A percentile compares a stretch with the other conserved stretches of the same genome.
Conservation (phyloP, 2,888 invertebrate genomes). For the Orchesella flavescens region DNA sequence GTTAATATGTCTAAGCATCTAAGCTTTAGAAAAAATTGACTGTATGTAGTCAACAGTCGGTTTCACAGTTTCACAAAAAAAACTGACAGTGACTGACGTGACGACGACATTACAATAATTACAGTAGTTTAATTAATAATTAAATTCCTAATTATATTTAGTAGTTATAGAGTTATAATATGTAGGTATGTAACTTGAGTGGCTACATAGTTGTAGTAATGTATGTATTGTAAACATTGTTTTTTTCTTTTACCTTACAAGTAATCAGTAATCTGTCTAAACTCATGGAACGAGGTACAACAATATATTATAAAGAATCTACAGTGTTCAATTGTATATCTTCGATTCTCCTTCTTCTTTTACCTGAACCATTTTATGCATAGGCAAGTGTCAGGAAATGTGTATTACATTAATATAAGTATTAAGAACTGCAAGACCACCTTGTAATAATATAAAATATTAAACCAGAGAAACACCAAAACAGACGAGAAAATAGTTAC, state of each 20-base stretch:
- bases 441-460: constrained; percentile 53
- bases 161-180: constrained; percentile 5
- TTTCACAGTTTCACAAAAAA: constrained; percentile 15
- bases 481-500: constrained; percentile 14
- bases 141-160: neutral
- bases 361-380: constrained; percentile 52
- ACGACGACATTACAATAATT: neutral
- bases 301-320: constrained; percentile 20
- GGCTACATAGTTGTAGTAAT: no score
- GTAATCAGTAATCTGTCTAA: constrained; percentile 11
- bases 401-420: constrained; percentile 11
- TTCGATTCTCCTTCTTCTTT: neutral
- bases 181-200: no score
- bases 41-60: constrained; percentile 28
- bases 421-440: constrained; percentile 48
- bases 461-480: constrained; percentile 37
- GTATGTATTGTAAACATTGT: constrained; percentile 2
- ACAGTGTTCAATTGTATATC: constrained; percentile 16
- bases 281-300: constrained; percentile 53
- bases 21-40: constrained; percentile 40
- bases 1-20: constrained; percentile 20
- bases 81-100: constrained; percentile 21
- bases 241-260: neutral
- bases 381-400: constrained; percentile 61
- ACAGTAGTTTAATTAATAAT: neutral